phyloP scores from a whole-genome alignment of 2,797 vertebrate genomes.

The Protosalanx chinensis region DNA sequence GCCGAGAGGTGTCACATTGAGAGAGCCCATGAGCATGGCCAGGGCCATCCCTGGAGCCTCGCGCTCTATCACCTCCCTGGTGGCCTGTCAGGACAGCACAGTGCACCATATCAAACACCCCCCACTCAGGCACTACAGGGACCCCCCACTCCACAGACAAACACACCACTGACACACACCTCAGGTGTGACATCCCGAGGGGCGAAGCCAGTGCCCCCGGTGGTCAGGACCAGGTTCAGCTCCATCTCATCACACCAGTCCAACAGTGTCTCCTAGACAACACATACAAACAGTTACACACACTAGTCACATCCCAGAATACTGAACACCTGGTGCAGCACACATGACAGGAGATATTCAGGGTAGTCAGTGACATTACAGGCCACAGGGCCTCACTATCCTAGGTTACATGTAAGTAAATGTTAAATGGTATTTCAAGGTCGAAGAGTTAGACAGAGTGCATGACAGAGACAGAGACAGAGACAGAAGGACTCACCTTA shows the following conservation, averaged over 20 bases:
- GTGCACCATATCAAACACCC: neutral
- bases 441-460: neutral
- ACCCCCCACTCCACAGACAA: conserved; percentile 20
- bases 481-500: conserved; percentile 77
- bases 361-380: too few species aligned
- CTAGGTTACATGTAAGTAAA: too few species aligned
- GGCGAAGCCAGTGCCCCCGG: conserved; percentile 97
- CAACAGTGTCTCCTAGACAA: conserved; percentile 87
- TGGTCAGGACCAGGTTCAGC: conserved; percentile 97
- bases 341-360: neutral
- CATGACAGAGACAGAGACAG: neutral
- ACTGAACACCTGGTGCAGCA: neutral
- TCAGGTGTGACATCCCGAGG: conserved; percentile 98
- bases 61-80: conserved; percentile 97
- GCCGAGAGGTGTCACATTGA: conserved; percentile 96
- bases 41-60: conserved; percentile 97
- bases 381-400: too few species aligned
- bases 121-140: neutral
- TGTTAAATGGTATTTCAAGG: too few species aligned
- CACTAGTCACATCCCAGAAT: neutral
- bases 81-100: conserved; percentile 76
- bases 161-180: conserved; percentile 70
- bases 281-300: conserved; percentile 3
- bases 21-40: conserved; percentile 98
- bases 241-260: conserved; percentile 99